Percentiles rank a stretch among this genome's conserved stretches.
phyloP scores from a whole-genome alignment of 2,888 invertebrate genomes.

The Schizaphis graminum region DNA sequence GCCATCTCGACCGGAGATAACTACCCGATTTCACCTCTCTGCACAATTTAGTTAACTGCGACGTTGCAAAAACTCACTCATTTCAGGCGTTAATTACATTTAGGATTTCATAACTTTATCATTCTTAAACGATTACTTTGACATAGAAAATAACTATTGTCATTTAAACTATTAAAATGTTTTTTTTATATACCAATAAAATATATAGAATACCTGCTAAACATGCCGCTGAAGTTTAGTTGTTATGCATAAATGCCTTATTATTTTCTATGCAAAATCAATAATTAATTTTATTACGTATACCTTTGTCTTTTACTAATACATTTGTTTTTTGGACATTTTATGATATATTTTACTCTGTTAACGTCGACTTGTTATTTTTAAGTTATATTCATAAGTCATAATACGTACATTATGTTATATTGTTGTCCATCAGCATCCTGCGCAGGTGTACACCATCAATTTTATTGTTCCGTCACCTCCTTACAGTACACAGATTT shows the following conservation, averaged over 20 bases:
- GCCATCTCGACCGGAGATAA: slow-evolving; percentile 48
- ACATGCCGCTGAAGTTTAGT: neutral
- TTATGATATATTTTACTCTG: neutral
- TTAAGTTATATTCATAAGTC: neutral
- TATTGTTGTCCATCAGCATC: neutral
- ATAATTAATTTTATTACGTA: neutral
- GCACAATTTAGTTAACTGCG: slow-evolving; percentile 33
- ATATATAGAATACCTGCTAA: neutral
- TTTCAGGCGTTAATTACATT: neutral
- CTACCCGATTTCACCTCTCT: neutral
- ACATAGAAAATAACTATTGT: neutral
- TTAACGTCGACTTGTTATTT: neutral
- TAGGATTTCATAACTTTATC: neutral
- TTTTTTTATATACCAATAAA: neutral
- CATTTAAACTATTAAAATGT: neutral
- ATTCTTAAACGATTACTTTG: neutral
- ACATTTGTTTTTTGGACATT: neutral
- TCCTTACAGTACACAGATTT: neutral
- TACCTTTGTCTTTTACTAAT: neutral
- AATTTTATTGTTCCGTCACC: neutral
- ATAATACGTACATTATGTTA: neutral
- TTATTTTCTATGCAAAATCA: neutral
- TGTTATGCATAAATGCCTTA: too few relatives aligned
- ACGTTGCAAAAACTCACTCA: neutral
- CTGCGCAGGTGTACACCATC: neutral